Conservation (phyloP, 2,113 vertebrate genomes). For the Chloropsis hardwickii region DNA sequence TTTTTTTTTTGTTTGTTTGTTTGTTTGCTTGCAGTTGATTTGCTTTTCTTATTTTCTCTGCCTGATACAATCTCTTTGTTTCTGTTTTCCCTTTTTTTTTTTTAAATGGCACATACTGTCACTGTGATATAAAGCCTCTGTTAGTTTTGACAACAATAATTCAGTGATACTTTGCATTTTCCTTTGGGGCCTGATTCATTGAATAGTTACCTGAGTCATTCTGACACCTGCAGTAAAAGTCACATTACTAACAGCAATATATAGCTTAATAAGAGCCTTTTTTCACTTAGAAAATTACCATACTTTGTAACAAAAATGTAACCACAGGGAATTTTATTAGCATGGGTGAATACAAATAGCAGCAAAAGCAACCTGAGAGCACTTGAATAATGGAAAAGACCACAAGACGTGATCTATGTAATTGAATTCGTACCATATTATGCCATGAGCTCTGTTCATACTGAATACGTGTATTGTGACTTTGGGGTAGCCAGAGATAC, state of each 20-base stretch:
- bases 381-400: neutral
- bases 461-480: neutral
- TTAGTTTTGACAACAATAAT: slow-evolving; percentile 23
- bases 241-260: neutral
- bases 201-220: neutral
- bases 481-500: neutral
- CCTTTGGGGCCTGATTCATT: neutral
- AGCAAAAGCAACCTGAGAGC: neutral
- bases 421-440: neutral
- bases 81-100: neutral
- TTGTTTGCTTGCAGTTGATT: fast-evolving
- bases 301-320: neutral
- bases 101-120: neutral
- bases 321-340: neutral
- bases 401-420: neutral
- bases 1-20: neutral
- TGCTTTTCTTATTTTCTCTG: neutral
- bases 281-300: neutral
- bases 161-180: neutral
- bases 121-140: neutral
- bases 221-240: neutral
- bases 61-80: neutral
- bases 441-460: neutral
- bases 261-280: neutral
- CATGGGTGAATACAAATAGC: neutral